Conservation (phyloP, 1,140 invertebrate species). For the Neodiprion pinetum region DNA sequence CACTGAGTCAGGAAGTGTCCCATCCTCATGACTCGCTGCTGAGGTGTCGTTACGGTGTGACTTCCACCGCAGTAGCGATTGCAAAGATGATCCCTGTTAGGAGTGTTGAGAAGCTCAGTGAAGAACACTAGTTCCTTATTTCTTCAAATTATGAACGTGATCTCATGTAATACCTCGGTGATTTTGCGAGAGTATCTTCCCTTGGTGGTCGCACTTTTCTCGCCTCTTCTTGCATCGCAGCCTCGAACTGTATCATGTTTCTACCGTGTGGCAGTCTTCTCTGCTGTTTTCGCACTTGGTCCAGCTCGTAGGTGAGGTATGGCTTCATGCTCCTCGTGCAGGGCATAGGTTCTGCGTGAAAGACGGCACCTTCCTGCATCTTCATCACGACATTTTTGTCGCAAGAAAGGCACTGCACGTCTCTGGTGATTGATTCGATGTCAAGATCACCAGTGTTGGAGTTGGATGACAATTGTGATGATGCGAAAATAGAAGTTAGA, state of each 20-base stretch:
- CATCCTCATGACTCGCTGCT: slow-evolving; percentile 68
- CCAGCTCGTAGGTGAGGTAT: slow-evolving; percentile 72
- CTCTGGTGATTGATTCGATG: slow-evolving; percentile 51
- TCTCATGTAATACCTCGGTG: slow-evolving; percentile 30
- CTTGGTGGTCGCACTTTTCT: slow-evolving; percentile 28
- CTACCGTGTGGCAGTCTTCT: slow-evolving; percentile 49
- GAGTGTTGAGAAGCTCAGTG: slow-evolving; percentile 1
- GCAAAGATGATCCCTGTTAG: slow-evolving; percentile 65
- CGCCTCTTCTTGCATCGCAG: slow-evolving; percentile 39
- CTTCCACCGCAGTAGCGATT: slow-evolving; percentile 77
- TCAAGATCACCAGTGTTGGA: slow-evolving; percentile 3
- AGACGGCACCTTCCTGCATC: slow-evolving; percentile 61
- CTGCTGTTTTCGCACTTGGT: slow-evolving; percentile 67
- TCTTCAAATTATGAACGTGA: not conserved
- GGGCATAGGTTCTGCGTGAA: slow-evolving; percentile 59
- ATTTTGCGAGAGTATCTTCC: slow-evolving; percentile 26
- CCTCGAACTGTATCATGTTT: slow-evolving; percentile 56
- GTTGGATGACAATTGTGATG: not conserved
- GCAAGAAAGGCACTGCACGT: slow-evolving; percentile 77
- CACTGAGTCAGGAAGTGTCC: slow-evolving; percentile 69
- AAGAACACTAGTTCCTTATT: not conserved
- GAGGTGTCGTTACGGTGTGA: slow-evolving; percentile 72
- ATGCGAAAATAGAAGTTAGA: not conserved
- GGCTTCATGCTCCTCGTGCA: slow-evolving; percentile 65
- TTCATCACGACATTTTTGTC: slow-evolving; percentile 74